Conservation (phyloP, 2,113 vertebrate genomes). For the Origma solitaria region DNA sequence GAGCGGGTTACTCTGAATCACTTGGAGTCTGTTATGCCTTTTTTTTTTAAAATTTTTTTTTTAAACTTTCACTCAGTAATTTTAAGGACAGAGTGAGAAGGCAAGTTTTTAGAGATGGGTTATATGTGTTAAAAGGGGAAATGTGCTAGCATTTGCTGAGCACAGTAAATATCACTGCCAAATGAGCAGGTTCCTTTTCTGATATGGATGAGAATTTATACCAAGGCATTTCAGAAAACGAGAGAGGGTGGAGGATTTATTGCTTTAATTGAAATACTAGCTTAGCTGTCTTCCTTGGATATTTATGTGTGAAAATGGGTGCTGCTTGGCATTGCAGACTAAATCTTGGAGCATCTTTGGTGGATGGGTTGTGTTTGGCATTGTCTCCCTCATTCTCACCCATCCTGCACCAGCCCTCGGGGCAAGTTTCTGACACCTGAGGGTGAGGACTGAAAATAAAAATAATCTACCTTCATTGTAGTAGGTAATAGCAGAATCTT, state of each 20-base stretch:
- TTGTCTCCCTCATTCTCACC: neutral
- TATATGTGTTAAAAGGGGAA: neutral
- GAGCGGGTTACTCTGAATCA: conserved; percentile 11
- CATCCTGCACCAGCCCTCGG: neutral
- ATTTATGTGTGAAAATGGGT: neutral
- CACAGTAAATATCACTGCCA: neutral
- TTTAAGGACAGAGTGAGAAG: neutral
- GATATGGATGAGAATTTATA: neutral
- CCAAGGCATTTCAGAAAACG: neutral
- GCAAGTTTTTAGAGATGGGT: neutral
- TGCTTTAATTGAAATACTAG: neutral
- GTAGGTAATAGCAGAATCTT: neutral
- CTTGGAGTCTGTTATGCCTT: neutral
- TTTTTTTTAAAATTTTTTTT: neutral
- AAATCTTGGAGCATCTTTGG: neutral
- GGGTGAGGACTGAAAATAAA: neutral
- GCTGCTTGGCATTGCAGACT: neutral
- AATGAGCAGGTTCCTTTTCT: neutral
- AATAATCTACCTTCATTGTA: neutral
- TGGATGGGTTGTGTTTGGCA: neutral
- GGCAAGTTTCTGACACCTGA: neutral
- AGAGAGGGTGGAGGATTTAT: neutral
- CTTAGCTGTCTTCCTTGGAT: neutral
- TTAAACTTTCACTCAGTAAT: neutral
- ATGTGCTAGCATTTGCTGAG: neutral